These are phyloP conservation scores for Staurois parvus DNA, from an alignment of 2,797 vertebrate species.

Conservation along the genomic window DNA sequence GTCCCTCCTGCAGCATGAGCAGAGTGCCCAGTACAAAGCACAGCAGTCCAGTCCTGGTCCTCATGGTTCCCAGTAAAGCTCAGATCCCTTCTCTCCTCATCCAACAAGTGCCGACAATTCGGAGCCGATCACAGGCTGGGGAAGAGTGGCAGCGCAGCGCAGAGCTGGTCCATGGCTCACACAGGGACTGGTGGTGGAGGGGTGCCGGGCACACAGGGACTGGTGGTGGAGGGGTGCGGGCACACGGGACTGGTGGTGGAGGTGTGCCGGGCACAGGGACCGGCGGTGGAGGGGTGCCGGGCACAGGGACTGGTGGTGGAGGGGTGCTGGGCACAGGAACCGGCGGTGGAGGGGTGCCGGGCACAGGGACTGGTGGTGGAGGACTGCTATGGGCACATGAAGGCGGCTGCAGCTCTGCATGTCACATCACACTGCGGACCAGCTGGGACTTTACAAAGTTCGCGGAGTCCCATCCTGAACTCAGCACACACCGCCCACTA, in stretches of 20 bases:
- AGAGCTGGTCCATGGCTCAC: constrained; percentile 76
- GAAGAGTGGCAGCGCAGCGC: constrained; percentile 76
- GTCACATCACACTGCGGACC: constrained; percentile 64
- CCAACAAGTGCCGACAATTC: constrained; percentile 66
- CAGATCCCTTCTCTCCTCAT: constrained; percentile 64
- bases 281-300: constrained; percentile 12
- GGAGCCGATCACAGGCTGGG: constrained; percentile 65
- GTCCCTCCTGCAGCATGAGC: constrained; percentile 73
- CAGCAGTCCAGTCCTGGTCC: constrained; percentile 77
- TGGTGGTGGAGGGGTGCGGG: constrained; percentile 11
- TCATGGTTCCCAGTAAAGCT: constrained; percentile 73
- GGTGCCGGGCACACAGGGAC: neutral
- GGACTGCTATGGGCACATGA: constrained; percentile 65
- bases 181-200: neutral
- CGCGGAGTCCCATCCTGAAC: constrained; percentile 48
- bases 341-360: constrained; percentile 12
- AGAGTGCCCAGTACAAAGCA: constrained; percentile 76
- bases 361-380: no score
- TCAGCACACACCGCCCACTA: constrained; percentile 63
- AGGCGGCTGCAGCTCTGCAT: constrained; percentile 73
- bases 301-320: neutral
- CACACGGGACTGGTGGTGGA: no score
- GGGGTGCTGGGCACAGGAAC: neutral
- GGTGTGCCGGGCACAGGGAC: no score
- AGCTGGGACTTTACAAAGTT: constrained; percentile 64